Evolutionary conservation across 23 tunicate species (phyloP), one percentile per base, ranked within the genome.

Genomic region (Botrylloides violaceus): DNA sequence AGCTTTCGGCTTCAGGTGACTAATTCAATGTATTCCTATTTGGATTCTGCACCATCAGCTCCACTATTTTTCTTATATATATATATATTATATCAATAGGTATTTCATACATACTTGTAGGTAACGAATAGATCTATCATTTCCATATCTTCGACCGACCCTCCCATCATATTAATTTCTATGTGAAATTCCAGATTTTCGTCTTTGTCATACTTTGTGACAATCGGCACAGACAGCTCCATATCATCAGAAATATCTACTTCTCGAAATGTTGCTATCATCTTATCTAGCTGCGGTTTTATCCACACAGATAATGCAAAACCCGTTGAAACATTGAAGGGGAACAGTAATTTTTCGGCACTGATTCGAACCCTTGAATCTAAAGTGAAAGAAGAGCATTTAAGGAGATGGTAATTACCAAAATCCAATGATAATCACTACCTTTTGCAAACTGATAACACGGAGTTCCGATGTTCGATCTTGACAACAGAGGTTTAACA

Each of bases 371-470:
- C 71, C 15, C 29, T 27, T 2, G 57, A 23, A 21, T 35, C 80
- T 31, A 75, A 36, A 3, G 24, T 22, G 37, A 75, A 18, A 1
- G 77, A 5, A 2, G 33, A 6, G 3, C 18, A 39, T 20, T 12
- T 3, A 58, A 24, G 4, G 49, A 15, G 3, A 55, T 23, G 4
- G 32, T 4, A 72, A 47, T 43, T 65, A 9, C 20, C 22, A 27
- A 29, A 19, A 4, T 27, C 6, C 29, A 15, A 20, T 30, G 6
- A 24, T n/a, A n/a, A n/a, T 48, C 20, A 49, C 23, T 57, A 83
- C 90, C 90, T 78, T 36, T 15, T 4, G 26, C 24, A 70, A 84
- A 60, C 28, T 43, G 66, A 23, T 79, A 75, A 25, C 79, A 75
- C 1, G 28, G 48, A n/a, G 83, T 84, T 24, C 57, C 65, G 2